Base-by-base conservation (phyloP, 2,113 vertebrate genomes). In the Petrocephalus microphthalmus region DNA sequence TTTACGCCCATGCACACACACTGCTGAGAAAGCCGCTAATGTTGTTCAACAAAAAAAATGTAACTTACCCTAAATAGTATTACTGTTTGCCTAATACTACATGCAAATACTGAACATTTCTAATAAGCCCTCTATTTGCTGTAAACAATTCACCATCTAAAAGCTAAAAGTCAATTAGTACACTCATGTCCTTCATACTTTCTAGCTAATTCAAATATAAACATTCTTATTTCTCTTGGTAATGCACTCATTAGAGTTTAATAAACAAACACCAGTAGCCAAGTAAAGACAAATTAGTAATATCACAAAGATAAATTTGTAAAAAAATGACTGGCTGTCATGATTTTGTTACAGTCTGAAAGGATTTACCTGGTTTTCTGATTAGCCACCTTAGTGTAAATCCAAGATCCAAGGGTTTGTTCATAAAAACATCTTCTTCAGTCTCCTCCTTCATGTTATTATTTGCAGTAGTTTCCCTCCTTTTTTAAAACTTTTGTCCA, bases 141-240 rank as follows among this genome's bases (percentile, higher is more conserved):
- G 57, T 87, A 49, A 87, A 67, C 57, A 49, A 67, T 64, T 54
- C 57, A 71, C 42, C 19, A 29, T 42, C n/a, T 45, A 87, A 71
- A 71, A 57, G 85, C 29, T 22, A 57, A 33, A 86, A 22, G 22
- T 51, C 6, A 84, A 49, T 84, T 51, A 0, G 15, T 47, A 22
- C 81, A 84, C 37, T 49, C 6, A 22, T 8, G 37, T 78, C 42
- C 45, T 85, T 53, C 25, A 85, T 51, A 85, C 84, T 3, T 86
- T 60, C 53, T 86, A 57, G 45, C 81, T 51, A 57, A 86, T 22
- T 86, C 54, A 86, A 86, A 86, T 84, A 84, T 22, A 29, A 25
- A 49, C n/a, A 42, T 20, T 47, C 6, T 29, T 53, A 85, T 54
- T 33, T 54, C 53, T 29, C 25, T 49, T 29, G n/a, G 11, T 13